Base-by-base conservation (phyloP, 2,888 invertebrate species). In the Scrobipalpa costella region DNA sequence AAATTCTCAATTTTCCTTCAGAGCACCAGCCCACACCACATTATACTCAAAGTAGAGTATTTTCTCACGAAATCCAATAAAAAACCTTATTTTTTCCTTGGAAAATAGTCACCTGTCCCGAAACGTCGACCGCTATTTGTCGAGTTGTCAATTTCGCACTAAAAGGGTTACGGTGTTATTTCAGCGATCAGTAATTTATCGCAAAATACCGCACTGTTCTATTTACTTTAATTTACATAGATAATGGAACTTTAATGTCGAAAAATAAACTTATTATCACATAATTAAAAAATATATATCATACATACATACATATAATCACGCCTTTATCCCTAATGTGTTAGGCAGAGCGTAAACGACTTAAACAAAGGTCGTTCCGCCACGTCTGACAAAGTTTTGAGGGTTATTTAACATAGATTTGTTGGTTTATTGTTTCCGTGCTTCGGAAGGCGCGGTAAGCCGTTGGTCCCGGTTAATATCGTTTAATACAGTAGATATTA, bases 111-210 rank as follows among this genome's bases (percentile, higher is more conserved):
- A 60, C 60, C 60, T 60, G 60, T 49, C 47, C 33, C 47, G 34
- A 15, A 44, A 17, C 27, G 36, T 47, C 33, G 17, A 33, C 60
- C 60, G 33, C 21, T 49, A 49, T 60, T 60, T 60, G 47, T 60
- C 60, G 60, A 49, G 11, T 60, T 61, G 72, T 76, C 75, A 77
- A 77, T 78, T 60, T 60, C 60, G 5, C 47, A 33, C 59, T 60
- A 34, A 60, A 60, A 60, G 60, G 60, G 60, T 60, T 60, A 49
- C 34, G 60, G 33, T 49, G 60, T 60, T 49, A 60, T 49, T 49
- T 49, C 60, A 9, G 8, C 40, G 57, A 17, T 58, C 19, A 17
- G 21, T 50, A 17, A 50, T 50, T 50, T 21, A 50, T 21, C 21
- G 17, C 7, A 50, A 7, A 15, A 50, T 17, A 50, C 19, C 9